These are phyloP conservation scores for Diorhabda sublineata DNA, from an alignment of 1,140 invertebrate genomes.

Conservation along the genomic window DNA sequence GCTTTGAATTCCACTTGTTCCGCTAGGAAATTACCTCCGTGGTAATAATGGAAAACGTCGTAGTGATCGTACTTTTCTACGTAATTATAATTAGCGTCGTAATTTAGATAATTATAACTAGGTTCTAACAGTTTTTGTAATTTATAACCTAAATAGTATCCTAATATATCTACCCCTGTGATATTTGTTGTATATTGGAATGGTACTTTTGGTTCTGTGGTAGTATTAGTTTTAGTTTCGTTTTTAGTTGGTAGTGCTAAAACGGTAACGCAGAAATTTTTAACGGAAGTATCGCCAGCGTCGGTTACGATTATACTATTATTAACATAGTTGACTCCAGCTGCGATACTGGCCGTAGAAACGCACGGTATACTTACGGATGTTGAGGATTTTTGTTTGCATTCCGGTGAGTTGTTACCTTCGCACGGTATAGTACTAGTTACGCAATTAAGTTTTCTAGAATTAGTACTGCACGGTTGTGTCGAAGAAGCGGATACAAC, in stretches of 20 bases:
- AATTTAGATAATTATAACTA: slow-evolving; percentile 19
- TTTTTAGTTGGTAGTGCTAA: slow-evolving; percentile 7
- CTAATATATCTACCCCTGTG: slow-evolving; percentile 20
- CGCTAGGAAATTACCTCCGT: slow-evolving; percentile 19
- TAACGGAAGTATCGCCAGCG: background rate
- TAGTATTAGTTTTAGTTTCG: background rate
- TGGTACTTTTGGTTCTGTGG: background rate
- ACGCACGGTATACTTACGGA: slow-evolving; percentile 27
- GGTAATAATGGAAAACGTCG: slow-evolving; percentile 25
- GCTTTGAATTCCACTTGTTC: slow-evolving; percentile 15
- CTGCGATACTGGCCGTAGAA: slow-evolving; percentile 28
- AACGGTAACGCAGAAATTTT: background rate
- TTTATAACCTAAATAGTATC: slow-evolving; percentile 20
- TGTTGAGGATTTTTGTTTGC: slow-evolving; percentile 15
- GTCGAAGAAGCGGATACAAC: slow-evolving; percentile 28
- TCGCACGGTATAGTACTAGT: slow-evolving; percentile 27
- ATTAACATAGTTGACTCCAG: slow-evolving; percentile 29
- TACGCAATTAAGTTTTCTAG: slow-evolving; percentile 26
- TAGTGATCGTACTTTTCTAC: slow-evolving; percentile 25
- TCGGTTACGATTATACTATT: slow-evolving; percentile 26
- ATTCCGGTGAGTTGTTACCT: slow-evolving; percentile 23
- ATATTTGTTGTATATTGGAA: slow-evolving; percentile 17
- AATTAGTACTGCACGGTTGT: slow-evolving; percentile 24
- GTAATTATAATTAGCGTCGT: slow-evolving; percentile 18
- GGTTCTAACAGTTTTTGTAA: slow-evolving; percentile 20